A percentile compares a stretch with the other conserved stretches of the same genome.
Evolutionary conservation across 1,140 invertebrate species (phyloP).

Genomic region (Frieseomelitta varia): DNA sequence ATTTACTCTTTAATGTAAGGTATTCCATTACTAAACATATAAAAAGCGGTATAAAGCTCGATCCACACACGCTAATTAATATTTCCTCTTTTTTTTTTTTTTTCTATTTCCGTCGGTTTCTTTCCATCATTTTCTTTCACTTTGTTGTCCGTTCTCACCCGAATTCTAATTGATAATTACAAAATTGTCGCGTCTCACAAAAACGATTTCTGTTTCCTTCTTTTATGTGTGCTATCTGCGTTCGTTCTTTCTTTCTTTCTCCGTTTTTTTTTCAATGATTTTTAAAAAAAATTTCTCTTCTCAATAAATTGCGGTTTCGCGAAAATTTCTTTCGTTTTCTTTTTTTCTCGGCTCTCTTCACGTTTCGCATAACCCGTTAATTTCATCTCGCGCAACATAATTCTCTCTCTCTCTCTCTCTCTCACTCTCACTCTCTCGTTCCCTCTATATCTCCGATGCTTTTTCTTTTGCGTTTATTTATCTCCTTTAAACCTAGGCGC

Average conservation of each 20-base stretch:
- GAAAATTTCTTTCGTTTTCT: constrained; percentile 33
- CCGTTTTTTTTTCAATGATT: neutral
- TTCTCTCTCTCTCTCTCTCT: neutral
- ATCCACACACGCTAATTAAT: constrained; percentile 78
- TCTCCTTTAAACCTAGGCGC: constrained; percentile 59
- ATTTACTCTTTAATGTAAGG: constrained; percentile 77
- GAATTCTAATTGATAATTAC: constrained; percentile 52
- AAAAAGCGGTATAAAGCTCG: constrained; percentile 82
- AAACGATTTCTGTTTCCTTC: neutral
- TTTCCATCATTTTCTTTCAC: neutral
- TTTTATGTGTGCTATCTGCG: neutral
- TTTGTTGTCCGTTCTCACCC: constrained; percentile 31
- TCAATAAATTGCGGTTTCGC: constrained; percentile 53
- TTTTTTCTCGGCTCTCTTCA: neutral
- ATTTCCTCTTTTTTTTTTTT: neutral
- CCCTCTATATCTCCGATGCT: neutral
- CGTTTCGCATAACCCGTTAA: constrained; percentile 3
- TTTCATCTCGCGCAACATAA: neutral
- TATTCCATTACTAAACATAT: constrained; percentile 80
- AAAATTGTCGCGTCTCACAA: constrained; percentile 65
- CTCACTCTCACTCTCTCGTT: neutral
- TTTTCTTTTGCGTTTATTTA: neutral
- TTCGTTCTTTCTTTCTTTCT: neutral
- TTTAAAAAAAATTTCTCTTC: constrained; percentile 4
- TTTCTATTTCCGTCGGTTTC: neutral